These are phyloP conservation scores for human (Homo sapiens) DNA, from an alignment of 2,113 vertebrate species.

Conservation along the genomic window DNA sequence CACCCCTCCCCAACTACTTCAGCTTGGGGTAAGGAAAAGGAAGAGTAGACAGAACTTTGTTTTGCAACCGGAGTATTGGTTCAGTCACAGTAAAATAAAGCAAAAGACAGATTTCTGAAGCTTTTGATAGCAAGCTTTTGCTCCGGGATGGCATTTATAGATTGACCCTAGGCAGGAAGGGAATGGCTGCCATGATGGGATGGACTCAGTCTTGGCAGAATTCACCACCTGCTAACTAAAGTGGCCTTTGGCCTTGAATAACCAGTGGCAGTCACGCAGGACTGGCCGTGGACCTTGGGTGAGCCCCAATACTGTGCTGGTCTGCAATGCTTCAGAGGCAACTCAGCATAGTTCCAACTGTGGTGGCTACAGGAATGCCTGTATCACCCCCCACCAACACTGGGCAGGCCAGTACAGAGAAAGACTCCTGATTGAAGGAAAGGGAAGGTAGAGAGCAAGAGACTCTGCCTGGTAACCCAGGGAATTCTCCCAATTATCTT, in stretches of 20 bases:
- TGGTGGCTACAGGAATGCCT: background rate
- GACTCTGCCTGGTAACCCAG: background rate
- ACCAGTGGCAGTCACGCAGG: background rate
- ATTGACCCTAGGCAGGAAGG: background rate
- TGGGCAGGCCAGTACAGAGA: background rate
- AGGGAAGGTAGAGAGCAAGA: background rate
- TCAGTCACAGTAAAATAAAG: background rate
- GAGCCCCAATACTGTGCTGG: background rate
- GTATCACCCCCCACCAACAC: background rate
- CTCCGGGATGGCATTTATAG: background rate
- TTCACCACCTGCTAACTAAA: no score
- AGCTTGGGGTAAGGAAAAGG: background rate
- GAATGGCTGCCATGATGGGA: background rate
- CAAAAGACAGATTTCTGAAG: background rate
- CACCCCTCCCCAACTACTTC: background rate
- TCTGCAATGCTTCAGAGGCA: background rate
- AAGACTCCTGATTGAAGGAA: background rate
- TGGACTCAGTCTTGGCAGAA: background rate
- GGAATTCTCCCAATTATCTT: background rate
- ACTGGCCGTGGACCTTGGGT: background rate
- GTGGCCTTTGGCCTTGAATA: no score
- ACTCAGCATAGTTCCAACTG: background rate
- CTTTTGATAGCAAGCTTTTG: background rate
- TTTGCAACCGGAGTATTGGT: background rate
- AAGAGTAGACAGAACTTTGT: background rate